phyloP scores from a whole-genome alignment of 2,113 vertebrate species.

The Mola mola region DNA sequence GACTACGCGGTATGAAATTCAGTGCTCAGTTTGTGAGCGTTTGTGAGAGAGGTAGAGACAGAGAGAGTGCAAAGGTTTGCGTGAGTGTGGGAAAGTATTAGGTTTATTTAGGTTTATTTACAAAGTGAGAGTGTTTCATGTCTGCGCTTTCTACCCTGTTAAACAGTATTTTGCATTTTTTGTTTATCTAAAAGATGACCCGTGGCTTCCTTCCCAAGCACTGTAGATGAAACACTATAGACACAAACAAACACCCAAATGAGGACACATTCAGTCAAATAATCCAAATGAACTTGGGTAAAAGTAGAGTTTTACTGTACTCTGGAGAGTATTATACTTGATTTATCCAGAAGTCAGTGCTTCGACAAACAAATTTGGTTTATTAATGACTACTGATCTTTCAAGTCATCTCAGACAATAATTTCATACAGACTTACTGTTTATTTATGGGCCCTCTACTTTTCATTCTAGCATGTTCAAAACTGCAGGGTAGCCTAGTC shows the following conservation, averaged over 20 bases:
- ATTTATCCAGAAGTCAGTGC: slow-evolving; percentile 56
- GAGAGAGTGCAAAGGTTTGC: background rate
- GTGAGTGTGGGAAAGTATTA: slow-evolving; percentile 3
- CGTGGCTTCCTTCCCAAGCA: slow-evolving; percentile 23
- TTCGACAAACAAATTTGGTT: slow-evolving; percentile 65
- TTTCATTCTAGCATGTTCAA: slow-evolving; percentile 28
- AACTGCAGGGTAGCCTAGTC: slow-evolving; percentile 24
- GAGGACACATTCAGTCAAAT: slow-evolving; percentile 50
- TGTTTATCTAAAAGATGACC: slow-evolving; percentile 52
- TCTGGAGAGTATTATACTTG: slow-evolving; percentile 50
- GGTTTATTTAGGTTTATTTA: slow-evolving; percentile 33
- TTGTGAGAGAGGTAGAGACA: background rate
- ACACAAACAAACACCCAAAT: slow-evolving; percentile 14
- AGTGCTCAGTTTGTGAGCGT: slow-evolving; percentile 18
- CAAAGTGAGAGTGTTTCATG: slow-evolving; percentile 32
- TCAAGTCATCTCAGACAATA: slow-evolving; percentile 63
- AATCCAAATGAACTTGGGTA: slow-evolving; percentile 49
- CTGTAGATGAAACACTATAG: slow-evolving; percentile 31
- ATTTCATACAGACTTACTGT: slow-evolving; percentile 50
- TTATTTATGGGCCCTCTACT: slow-evolving; percentile 54
- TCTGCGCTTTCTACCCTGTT: slow-evolving; percentile 28
- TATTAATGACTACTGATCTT: slow-evolving; percentile 66
- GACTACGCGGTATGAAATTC: slow-evolving; percentile 40
- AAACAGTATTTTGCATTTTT: slow-evolving; percentile 31
- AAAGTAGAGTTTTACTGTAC: slow-evolving; percentile 54